A percentile compares a stretch with the other conserved stretches of the same genome.
Conservation (phyloP, 2,113 vertebrate species). For the Harpagus bidentatus region DNA sequence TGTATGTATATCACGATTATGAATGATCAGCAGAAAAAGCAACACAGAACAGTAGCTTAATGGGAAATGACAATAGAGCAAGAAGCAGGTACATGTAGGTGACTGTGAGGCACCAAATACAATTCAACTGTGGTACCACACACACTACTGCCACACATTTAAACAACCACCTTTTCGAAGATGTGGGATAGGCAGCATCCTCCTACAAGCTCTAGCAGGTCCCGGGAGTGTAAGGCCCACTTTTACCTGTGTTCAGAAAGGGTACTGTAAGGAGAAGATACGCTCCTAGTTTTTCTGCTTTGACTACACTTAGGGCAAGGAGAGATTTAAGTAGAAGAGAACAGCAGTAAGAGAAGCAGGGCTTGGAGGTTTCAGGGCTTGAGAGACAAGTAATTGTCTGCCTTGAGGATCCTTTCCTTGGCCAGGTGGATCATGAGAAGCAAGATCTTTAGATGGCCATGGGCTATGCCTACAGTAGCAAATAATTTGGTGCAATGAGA, state of each 20-base stretch:
- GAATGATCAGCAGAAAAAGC: background rate
- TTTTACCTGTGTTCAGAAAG: background rate
- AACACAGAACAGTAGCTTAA: background rate
- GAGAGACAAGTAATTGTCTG: background rate
- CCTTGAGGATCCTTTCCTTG: background rate
- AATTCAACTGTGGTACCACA: background rate
- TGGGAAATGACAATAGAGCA: background rate
- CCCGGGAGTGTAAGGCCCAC: background rate
- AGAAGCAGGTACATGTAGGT: background rate
- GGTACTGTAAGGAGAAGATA: background rate
- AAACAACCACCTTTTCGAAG: background rate
- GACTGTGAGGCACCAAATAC: fast-evolving
- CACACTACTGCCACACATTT: background rate
- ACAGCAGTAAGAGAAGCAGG: background rate
- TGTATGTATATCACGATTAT: background rate
- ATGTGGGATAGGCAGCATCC: background rate
- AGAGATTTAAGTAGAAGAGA: background rate
- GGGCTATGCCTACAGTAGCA: background rate
- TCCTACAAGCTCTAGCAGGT: background rate
- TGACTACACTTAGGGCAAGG: background rate
- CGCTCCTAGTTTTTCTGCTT: background rate
- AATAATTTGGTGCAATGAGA: background rate
- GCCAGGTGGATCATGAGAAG: background rate
- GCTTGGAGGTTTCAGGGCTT: background rate
- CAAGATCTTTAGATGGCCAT: background rate